Evolutionary conservation across 2,797 vertebrate species (phyloP), one percentile per base, ranked within the genome.

Genomic region (Peromyscus nudipes): DNA sequence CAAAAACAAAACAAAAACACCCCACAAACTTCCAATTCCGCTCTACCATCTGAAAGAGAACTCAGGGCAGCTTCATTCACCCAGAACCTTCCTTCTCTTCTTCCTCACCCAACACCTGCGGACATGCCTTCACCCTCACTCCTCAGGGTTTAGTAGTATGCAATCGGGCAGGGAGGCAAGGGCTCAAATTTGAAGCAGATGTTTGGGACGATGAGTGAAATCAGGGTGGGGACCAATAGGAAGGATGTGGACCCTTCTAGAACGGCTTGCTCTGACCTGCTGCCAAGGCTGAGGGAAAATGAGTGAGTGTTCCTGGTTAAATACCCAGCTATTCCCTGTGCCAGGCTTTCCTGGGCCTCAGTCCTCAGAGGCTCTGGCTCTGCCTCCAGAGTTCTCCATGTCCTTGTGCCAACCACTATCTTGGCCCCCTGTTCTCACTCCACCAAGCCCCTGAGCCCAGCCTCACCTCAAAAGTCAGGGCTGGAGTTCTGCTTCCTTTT

Each of bases 101-200:
- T 10, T 49, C 49, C 46, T 43, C 0, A 0, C 4, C 67, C 75
- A 27, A 65, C 82, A 97, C 96, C 91, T 97, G 96, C 57, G n/a
- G 60, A 25, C 31, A 79, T 60, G 62, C 55, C n/a, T 52, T 89
- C 13, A 2, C 40, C 57, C 89, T 67, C 64, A 67, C 96, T 91
- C 75, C 79, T 71, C 13, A 4, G 2, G 7, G 88, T 94, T 92
- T 69, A 92, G 87, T 89, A 57, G 89, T 91, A 52, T 46, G 71
- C 69, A 97, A 93, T 79, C 37, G 27, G 71, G 76, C 46, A 76
- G 94, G 88, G 95, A 93, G 92, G 92, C 93, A 95, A 65, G 69
- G 73, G 73, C 91, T 87, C 97, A 89, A 95, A 97, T 97, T 71
- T 52, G 97, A 97, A 98, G 92, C 96, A 98, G 97, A 98, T 98